Conservation (phyloP, 2,888 invertebrate species). For the Ochlodes sylvanus region DNA sequence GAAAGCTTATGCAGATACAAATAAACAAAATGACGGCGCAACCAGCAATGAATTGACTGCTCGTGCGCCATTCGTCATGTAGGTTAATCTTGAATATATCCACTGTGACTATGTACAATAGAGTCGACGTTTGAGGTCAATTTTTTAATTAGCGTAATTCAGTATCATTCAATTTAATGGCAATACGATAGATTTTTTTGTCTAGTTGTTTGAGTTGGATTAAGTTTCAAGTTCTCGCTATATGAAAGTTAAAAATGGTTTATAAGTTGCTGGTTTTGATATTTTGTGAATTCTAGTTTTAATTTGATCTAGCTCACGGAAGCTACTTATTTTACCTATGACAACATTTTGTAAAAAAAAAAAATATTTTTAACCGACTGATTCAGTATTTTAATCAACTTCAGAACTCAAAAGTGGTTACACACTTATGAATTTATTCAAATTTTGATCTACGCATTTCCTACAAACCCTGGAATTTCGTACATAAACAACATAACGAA, state of each 20-base stretch:
- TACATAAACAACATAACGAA: no score
- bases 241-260: background rate
- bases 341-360: no score
- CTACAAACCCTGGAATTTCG: no score
- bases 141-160: background rate
- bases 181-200: background rate
- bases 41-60: background rate
- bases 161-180: background rate
- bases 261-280: background rate
- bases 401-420: no score
- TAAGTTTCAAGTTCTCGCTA: background rate
- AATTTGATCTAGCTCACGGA: no score
- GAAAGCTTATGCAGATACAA: conserved; percentile 20
- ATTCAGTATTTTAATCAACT: no score
- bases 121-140: background rate
- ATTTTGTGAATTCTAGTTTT: no score
- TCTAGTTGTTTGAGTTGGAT: no score
- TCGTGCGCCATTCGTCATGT: conserved; percentile 3
- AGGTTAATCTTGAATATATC: conserved; percentile 3
- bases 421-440: no score
- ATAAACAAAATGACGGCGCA: conserved; percentile 4
- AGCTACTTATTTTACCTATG: no score
- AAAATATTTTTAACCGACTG: no score
- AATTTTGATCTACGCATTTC: no score
- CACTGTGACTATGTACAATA: background rate